Evolutionary conservation across 2,113 vertebrate genomes (phyloP).

Genomic region (Equus quagga): DNA sequence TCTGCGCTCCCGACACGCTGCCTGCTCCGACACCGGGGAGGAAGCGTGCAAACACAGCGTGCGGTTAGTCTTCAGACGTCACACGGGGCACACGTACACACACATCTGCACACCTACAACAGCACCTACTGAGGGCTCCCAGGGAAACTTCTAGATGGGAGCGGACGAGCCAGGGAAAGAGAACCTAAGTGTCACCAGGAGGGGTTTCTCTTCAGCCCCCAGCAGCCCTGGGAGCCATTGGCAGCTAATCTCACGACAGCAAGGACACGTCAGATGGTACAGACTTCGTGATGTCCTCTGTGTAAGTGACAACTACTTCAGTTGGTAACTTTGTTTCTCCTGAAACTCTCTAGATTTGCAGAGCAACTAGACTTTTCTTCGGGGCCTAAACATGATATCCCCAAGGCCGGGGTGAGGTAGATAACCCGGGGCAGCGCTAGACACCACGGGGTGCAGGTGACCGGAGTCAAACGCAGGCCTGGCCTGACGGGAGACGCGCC

Average conservation of each 20-base stretch:
- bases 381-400: accelerated
- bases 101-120: neutral
- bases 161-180: neutral
- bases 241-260: neutral
- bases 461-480: neutral
- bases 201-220: neutral
- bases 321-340: accelerated
- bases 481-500: neutral
- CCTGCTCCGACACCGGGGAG: conserved; percentile 88
- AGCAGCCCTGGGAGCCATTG: neutral
- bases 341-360: accelerated
- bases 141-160: neutral
- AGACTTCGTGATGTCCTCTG: neutral
- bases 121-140: neutral
- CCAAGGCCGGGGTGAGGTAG: accelerated
- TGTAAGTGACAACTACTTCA: accelerated
- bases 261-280: neutral
- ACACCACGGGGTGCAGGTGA: accelerated
- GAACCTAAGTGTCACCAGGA: neutral
- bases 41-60: conserved; percentile 94
- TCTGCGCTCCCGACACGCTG: conserved; percentile 94
- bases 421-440: accelerated
- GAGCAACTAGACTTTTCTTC: neutral
- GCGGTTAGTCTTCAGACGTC: conserved; percentile 90
- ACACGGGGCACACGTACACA: conserved; percentile 63